Base-by-base conservation (phyloP, 92 coral and sea anemone genomes). In the Ricordea florida region DNA sequence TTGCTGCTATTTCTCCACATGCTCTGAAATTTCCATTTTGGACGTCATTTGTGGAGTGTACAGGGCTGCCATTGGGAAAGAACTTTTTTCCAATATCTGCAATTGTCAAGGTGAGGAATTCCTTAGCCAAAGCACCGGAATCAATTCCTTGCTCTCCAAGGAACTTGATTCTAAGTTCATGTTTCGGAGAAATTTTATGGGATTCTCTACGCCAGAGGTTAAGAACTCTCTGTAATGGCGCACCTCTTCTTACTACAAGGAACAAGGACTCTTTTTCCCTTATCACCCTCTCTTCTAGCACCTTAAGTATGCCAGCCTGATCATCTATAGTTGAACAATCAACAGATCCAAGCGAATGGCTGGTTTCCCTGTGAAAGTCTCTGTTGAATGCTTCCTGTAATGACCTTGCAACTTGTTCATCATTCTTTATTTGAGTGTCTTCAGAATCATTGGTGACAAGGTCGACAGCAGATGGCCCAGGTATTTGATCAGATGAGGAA, bases 71-170 rank as follows among this genome's bases (percentile, higher is more conserved):
- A n/a, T n/a, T n/a, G n/a, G n/a, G n/a, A n/a, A n/a, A n/a, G n/a
- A n/a, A n/a, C n/a, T n/a, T n/a, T n/a, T n/a, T n/a, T n/a, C n/a
- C n/a, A 38, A 87, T 68, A 26, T 62, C 67, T 20, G 38, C 32
- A 32, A 84, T 52, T 23, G 83, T 62, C 57, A 53, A 29, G 30
- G 87, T 62, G 35, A 84, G 63, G 49, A 77, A 89, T 71, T 85
- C 83, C 22, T 48, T 67, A 32, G 93, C 60, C 70, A 88, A 67
- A 34, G 89, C 89, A 57, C 93, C 86, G 11, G 69, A 34, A 35
- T 83, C 89, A 52, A 83, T 88, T 28, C 86, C 93, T 42, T 66
- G 40, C 51, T 88, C 89, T 21, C 92, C 92, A 33, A 69, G 23
- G 47, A 34, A 82, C 41, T 56, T 65, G 37, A 87, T 56, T 34